Evolutionary conservation across 2,888 invertebrate species (phyloP), one percentile per base, ranked within the genome.

Genomic region (Rhagonycha fulva): DNA sequence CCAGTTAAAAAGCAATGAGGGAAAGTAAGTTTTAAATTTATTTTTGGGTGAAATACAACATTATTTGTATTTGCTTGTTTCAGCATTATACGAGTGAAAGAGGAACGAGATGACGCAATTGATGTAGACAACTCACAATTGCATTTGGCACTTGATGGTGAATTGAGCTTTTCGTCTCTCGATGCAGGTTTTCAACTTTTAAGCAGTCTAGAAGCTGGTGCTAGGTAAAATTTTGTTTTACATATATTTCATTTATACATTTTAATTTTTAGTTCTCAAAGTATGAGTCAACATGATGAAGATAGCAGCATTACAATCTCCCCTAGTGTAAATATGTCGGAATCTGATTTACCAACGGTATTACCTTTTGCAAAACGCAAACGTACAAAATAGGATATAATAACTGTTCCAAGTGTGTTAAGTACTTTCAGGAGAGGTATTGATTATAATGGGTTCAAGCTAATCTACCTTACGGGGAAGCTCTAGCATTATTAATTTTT

Each of bases 181-280:
- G 85, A 86, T 80, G 82, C 85, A 10, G 87, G 85, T 14, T 84
- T 84, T 79, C 86, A 87, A 76, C 77, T 87, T 14, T 79, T 87
- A 66, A 85, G 85, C 70, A 86, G 84, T 80, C 78, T 86, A 30
- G 87, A 87, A 83, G 85, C 86, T 24, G 86, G 83, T 74, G 80
- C 85, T 26, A 84, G 83, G 84, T 85, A 76, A 63, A 75, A 71
- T 70, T 72, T 24, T 24, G n/a, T 24, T n/a, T 66, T 23, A 24
- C 9, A 3, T 1, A 7, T 12, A 24, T 66, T 24, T 26, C 9
- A 1, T 24, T 24, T 7, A 47, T 32, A 47, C 19, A 19, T 7
- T 4, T 23, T 10, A 12, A 24, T 24, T 63, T 81, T 28, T 71
- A 83, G 83, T 77, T 79, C 82, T 69, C 83, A 83, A 74, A 80